Base-by-base conservation (phyloP, 2,888 invertebrate genomes). In the Busseola fusca region DNA sequence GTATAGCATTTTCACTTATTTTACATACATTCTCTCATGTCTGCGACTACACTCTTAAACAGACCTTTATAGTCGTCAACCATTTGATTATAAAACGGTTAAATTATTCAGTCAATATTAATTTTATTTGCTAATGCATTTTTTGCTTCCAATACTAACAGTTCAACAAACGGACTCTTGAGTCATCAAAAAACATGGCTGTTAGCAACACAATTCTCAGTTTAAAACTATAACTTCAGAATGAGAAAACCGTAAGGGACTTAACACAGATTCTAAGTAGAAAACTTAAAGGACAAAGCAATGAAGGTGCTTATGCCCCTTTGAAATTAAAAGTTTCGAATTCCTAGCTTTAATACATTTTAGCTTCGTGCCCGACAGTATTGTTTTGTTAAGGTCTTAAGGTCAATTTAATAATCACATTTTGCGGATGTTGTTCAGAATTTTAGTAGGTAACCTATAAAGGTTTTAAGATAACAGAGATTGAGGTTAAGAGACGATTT, bases 101-200 rank as follows among this genome's bases (percentile, higher is more conserved):
- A 40, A 52, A 45, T 63, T 54, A 58, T 63, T 52, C 45, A 74
- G 71, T n/a, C 3, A 58, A 58, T 69, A 62, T 69, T 45, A 50
- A 52, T 76, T 30, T 58, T 77, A 63, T 70, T 70, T 70, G 50
- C 70, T 45, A 50, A 69, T 63, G 25, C 52, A 68, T 64, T 74
- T 74, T 67, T 79, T 64, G 18, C 42, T 64, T 37, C 2, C 37
- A 42, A 65, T 56, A 40, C 68, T 76, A 25, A 34, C 18, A 14
- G 60, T 57, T 56, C 78, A 72, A 63, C 30, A 65, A 64, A 72
- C 78, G 10, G 21, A 40, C 5, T 25, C n/a, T 27, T 76, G 76
- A 67, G 50, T 79, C 79, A 76, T 40, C 52, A 42, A 64, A 27
- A 60, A 37, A 34, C 42, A 54, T 58, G 52, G 25, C 42, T 30